A percentile compares a stretch with the other conserved stretches of the same genome.
phyloP scores from a whole-genome alignment of 1,140 invertebrate genomes.

The Choristoneura fumiferana region DNA sequence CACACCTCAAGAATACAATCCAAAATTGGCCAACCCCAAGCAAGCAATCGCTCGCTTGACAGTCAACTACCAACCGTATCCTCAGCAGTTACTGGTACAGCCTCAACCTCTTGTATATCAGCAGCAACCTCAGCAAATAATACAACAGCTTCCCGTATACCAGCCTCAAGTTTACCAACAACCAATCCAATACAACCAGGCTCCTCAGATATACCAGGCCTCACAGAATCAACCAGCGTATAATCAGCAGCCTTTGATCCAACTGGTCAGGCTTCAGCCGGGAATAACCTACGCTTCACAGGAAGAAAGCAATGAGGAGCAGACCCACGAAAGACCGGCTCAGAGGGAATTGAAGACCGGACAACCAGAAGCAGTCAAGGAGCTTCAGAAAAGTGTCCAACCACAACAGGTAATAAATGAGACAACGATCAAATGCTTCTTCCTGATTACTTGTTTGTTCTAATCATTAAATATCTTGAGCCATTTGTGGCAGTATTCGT shows the following conservation, averaged over 20 bases:
- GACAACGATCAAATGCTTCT: too few relatives aligned
- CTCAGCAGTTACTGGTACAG: slow-evolving; percentile 30
- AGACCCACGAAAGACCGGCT: slow-evolving; percentile 23
- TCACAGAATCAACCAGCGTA: too few relatives aligned
- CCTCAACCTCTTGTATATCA: slow-evolving; percentile 28
- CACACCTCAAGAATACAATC: slow-evolving; percentile 33
- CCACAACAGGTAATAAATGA: slow-evolving; percentile 13
- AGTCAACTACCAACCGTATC: slow-evolving; percentile 22
- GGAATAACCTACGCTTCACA: slow-evolving; percentile 29
- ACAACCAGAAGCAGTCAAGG: slow-evolving; percentile 14
- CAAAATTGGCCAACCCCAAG: slow-evolving; percentile 27
- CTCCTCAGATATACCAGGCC: slow-evolving; percentile 13
- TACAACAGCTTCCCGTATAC: slow-evolving; percentile 28
- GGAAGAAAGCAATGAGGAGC: slow-evolving; percentile 22
- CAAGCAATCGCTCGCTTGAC: slow-evolving; percentile 28
- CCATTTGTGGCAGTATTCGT: too few relatives aligned
- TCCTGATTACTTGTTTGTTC: too few relatives aligned
- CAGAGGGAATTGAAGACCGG: slow-evolving; percentile 26
- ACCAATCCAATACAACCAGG: slow-evolving; percentile 18
- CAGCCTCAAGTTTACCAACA: slow-evolving; percentile 28
- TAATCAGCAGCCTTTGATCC: slow-evolving; percentile 21
- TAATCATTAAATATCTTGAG: too few relatives aligned
- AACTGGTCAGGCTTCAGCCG: slow-evolving; percentile 21
- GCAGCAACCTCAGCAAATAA: slow-evolving; percentile 28
- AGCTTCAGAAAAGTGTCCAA: background rate